Evolutionary conservation across 2,797 vertebrate genomes (phyloP).

Genomic region (Pelochelys cantorii): DNA sequence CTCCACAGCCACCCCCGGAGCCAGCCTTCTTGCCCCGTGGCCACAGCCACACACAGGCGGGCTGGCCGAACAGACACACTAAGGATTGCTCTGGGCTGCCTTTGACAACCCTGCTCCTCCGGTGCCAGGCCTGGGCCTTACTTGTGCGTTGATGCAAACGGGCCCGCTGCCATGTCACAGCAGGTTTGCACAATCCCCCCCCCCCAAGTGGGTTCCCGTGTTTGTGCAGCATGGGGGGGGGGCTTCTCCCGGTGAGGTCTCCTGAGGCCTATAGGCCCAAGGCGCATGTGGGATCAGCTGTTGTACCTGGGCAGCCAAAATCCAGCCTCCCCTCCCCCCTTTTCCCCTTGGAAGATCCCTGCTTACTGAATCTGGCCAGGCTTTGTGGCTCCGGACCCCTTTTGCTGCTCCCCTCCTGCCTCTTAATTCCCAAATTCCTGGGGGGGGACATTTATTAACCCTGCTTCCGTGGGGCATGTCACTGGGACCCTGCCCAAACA

Average conservation of each 20-base stretch:
- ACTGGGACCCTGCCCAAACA: too few relatives aligned
- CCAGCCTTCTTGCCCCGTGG: background rate
- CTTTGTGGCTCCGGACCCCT: background rate
- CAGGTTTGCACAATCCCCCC: background rate
- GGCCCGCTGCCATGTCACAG: constrained; percentile 48
- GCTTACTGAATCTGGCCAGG: too few relatives aligned
- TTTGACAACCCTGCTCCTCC: background rate
- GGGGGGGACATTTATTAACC: background rate
- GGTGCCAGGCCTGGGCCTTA: background rate
- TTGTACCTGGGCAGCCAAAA: background rate
- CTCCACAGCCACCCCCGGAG: background rate
- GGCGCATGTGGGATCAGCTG: background rate
- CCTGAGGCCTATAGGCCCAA: background rate
- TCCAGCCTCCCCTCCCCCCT: background rate
- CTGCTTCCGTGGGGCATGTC: too few relatives aligned
- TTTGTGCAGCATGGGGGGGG: background rate
- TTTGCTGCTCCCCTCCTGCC: background rate
- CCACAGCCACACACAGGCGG: background rate
- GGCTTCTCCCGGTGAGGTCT: too few relatives aligned
- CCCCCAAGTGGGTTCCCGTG: background rate
- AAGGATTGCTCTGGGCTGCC: background rate
- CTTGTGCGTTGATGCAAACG: constrained; percentile 58
- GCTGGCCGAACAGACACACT: background rate
- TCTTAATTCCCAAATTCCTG: background rate
- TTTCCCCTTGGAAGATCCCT: too few relatives aligned